These are phyloP conservation scores for Papilio gigon DNA, from an alignment of 2,888 invertebrate species.

Conservation along the genomic window DNA sequence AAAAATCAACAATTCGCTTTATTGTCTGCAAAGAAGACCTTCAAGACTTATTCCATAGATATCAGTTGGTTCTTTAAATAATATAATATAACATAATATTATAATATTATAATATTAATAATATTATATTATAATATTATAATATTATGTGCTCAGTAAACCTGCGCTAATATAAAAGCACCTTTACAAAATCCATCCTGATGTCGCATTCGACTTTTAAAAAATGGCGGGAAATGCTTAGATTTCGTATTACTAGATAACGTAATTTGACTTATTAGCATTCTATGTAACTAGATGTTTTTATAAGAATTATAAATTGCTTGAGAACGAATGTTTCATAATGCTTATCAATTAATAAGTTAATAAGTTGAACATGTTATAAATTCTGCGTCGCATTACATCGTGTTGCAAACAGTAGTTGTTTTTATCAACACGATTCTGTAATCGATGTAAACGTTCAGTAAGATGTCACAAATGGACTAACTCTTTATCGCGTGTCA, in stretches of 20 bases:
- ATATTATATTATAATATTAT: too few species aligned
- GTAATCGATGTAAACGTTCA: constrained; percentile 2
- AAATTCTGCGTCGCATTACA: neutral
- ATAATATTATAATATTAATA: too few species aligned
- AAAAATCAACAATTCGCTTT: neutral
- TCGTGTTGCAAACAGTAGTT: constrained; percentile 11
- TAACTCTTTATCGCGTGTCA: constrained; percentile 13
- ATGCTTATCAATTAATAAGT: too few species aligned
- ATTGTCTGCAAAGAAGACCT: neutral
- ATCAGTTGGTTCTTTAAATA: neutral
- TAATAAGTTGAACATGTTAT: too few species aligned
- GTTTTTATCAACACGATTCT: constrained; percentile 12
- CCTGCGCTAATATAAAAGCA: neutral
- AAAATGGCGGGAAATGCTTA: neutral
- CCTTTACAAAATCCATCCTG: neutral
- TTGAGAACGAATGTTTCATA: too few species aligned
- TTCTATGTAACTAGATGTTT: too few species aligned
- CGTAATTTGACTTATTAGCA: neutral
- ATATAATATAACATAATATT: too few species aligned
- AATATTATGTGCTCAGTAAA: too few species aligned
- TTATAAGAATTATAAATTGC: too few species aligned
- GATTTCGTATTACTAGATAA: too few species aligned
- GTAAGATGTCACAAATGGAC: constrained; percentile 4
- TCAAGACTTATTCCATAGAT: neutral
- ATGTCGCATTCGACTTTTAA: neutral